These are phyloP conservation scores for Meteorus cinctellus DNA, from an alignment of 2,888 invertebrate genomes.

Conservation along the genomic window DNA sequence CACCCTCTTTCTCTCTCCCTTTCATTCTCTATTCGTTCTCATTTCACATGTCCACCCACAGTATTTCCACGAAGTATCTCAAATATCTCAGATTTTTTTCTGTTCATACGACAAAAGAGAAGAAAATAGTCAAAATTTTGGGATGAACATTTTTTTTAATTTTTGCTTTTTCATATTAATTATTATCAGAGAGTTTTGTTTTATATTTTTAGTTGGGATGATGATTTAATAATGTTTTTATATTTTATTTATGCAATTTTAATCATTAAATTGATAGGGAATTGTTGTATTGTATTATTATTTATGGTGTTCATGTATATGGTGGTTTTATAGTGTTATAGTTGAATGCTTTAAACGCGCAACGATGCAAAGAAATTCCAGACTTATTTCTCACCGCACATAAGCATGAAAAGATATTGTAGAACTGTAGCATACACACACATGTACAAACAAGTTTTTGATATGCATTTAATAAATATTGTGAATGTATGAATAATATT, in stretches of 20 bases:
- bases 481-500: not conserved
- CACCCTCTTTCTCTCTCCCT: not conserved
- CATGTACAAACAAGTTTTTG: not conserved
- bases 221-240: not conserved
- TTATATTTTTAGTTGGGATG: not conserved
- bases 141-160: too few species aligned
- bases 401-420: not conserved
- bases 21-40: constrained; percentile 33
- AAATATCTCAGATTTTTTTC: too few species aligned
- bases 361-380: constrained; percentile 11
- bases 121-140: too few species aligned
- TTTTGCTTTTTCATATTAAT: too few species aligned
- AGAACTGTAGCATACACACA: not conserved
- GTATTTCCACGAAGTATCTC: too few species aligned
- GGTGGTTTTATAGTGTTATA: not conserved
- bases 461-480: not conserved
- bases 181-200: not conserved
- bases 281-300: not conserved
- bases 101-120: too few species aligned
- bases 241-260: not conserved
- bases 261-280: not conserved
- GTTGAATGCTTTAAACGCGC: constrained; percentile 7
- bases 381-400: constrained; percentile 12
- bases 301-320: not conserved
- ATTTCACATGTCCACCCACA: constrained; percentile 14